phyloP scores from a whole-genome alignment of 2,797 vertebrate genomes.

The Manis pentadactyla region DNA sequence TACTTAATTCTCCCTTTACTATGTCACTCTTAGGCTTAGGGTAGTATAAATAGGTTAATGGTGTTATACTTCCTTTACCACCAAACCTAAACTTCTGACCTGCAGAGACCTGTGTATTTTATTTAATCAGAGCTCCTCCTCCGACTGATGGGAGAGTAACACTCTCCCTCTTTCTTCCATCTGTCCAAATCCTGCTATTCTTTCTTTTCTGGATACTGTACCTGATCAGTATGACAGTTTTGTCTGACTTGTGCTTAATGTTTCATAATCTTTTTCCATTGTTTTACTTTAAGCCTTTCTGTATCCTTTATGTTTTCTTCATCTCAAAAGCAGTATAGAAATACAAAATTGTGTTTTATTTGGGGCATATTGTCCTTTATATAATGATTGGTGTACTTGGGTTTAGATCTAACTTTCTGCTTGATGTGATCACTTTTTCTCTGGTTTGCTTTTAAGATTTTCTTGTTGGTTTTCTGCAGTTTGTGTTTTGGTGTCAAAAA shows the following conservation, averaged over 20 bases:
- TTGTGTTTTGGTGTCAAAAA: background rate
- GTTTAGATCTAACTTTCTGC: background rate
- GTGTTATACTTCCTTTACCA: background rate
- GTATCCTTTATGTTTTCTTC: background rate
- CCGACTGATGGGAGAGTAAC: background rate
- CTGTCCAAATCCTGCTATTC: background rate
- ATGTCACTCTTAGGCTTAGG: background rate
- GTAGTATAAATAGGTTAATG: background rate
- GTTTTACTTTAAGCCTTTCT: constrained; percentile 27
- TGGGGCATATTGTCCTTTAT: constrained; percentile 29
- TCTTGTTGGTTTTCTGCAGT: constrained; percentile 37
- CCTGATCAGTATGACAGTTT: background rate
- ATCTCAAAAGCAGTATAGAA: constrained; percentile 17
- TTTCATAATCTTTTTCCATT: background rate
- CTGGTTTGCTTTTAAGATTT: constrained; percentile 33
- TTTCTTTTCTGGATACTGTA: constrained; percentile 4
- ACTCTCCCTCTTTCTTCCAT: background rate
- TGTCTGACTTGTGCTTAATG: background rate
- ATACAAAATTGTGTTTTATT: constrained; percentile 10
- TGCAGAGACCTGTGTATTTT: constrained; percentile 32
- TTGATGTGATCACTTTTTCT: constrained; percentile 30
- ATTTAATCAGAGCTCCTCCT: background rate
- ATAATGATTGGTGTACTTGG: background rate
- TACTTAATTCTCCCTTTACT: background rate
- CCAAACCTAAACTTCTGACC: background rate